Conservation (phyloP, 2,797 vertebrate genomes). For the Chiloscyllium punctatum region DNA sequence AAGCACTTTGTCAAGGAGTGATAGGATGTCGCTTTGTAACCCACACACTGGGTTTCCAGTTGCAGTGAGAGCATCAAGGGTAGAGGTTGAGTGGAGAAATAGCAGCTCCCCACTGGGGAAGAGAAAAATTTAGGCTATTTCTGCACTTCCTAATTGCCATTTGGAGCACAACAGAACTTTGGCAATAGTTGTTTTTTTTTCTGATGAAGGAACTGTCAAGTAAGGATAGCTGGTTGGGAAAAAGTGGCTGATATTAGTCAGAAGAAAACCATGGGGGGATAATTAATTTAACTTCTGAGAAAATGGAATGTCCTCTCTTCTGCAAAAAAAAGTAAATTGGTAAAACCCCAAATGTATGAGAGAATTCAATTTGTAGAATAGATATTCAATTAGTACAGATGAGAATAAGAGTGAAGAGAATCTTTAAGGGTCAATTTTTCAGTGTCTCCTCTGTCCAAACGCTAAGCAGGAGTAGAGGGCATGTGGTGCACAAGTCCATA, state of each 20-base stretch:
- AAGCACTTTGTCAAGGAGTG: constrained; percentile 13
- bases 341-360: background rate
- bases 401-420: background rate
- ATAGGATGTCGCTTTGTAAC: constrained; percentile 31
- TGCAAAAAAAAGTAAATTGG: background rate
- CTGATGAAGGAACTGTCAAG: background rate
- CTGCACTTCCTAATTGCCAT: constrained; percentile 15
- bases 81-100: constrained; percentile 11
- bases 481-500: background rate
- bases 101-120: background rate
- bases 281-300: background rate
- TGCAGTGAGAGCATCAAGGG: background rate
- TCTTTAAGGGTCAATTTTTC: background rate
- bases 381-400: background rate
- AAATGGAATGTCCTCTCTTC: background rate
- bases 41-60: background rate
- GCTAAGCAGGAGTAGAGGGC: background rate
- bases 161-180: background rate
- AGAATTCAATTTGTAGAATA: background rate
- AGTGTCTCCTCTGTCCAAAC: too few relatives aligned
- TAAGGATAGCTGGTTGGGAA: background rate
- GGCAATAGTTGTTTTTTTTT: background rate
- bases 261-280: background rate
- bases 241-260: background rate
- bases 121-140: background rate